Conservation (phyloP, 2,113 vertebrate genomes). For the Mustelus asterias region DNA sequence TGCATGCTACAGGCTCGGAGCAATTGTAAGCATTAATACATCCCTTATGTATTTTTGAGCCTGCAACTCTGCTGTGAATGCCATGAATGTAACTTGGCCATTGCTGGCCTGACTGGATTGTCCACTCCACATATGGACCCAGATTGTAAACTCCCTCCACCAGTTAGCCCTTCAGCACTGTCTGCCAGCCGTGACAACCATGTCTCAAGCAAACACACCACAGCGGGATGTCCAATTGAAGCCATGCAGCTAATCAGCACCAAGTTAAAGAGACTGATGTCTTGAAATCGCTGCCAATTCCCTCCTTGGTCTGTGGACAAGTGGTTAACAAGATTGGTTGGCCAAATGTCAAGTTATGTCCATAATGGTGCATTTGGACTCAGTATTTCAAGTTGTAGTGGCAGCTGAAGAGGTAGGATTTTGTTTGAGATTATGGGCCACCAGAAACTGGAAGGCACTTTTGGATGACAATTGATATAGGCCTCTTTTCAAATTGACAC, state of each 20-base stretch:
- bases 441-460: background rate
- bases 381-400: background rate
- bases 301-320: background rate
- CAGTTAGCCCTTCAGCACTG: background rate
- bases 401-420: background rate
- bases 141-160: background rate
- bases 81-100: background rate
- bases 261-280: background rate
- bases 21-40: background rate
- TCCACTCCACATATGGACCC: background rate
- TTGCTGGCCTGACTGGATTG: background rate
- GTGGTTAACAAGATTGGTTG: background rate
- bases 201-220: background rate
- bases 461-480: background rate
- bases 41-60: too few species aligned
- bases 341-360: background rate
- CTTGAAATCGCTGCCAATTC: background rate
- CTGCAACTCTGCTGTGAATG: background rate
- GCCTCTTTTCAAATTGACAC: background rate
- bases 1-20: background rate
- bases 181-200: background rate
- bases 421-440: background rate
- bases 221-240: background rate
- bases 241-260: too few species aligned
- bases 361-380: background rate